A percentile compares a stretch with the other conserved stretches of the same genome.
Conservation (phyloP, 1,140 invertebrate species). For the Littorina saxatilis region DNA sequence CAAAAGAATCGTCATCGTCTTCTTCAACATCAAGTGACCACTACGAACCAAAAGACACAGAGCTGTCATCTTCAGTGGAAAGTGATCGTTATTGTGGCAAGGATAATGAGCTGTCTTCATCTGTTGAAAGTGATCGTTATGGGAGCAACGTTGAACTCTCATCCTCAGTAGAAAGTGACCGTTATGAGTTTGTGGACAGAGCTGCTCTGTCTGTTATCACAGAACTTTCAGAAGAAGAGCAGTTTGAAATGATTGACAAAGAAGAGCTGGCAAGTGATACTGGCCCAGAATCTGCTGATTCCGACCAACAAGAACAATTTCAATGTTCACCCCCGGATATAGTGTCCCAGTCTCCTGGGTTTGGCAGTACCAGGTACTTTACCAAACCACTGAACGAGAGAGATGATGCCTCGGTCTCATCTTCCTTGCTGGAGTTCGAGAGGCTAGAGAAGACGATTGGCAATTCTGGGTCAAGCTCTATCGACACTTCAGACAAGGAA, state of each 20-base stretch:
- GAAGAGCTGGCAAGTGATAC: conserved; percentile 67
- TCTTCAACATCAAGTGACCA: conserved; percentile 60
- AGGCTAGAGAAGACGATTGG: conserved; percentile 74
- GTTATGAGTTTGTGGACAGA: conserved; percentile 70
- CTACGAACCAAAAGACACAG: conserved; percentile 42
- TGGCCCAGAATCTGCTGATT: conserved; percentile 46
- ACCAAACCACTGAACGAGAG: conserved; percentile 73
- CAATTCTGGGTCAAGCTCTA: conserved; percentile 65
- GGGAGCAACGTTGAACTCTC: conserved; percentile 39
- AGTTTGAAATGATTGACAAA: conserved; percentile 71
- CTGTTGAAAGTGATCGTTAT: conserved; percentile 39
- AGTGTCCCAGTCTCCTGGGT: conserved; percentile 54
- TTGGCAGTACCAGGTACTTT: conserved; percentile 51
- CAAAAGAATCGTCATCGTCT: conserved; percentile 43
- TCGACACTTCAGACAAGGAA: conserved; percentile 62
- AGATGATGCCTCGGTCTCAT: conserved; percentile 76
- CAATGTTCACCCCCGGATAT: conserved; percentile 29
- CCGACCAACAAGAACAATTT: conserved; percentile 33
- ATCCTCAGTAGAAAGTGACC: conserved; percentile 66
- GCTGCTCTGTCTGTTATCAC: conserved; percentile 70
- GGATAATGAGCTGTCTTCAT: conserved; percentile 45
- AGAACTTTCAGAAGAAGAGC: conserved; percentile 71
- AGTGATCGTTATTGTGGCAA: conserved; percentile 57
- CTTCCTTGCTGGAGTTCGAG: conserved; percentile 77
- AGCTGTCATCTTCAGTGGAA: conserved; percentile 48